A percentile compares a stretch with the other conserved stretches of the same genome.
Conservation (phyloP, 2,113 vertebrate species). For the Melozone crissalis region DNA sequence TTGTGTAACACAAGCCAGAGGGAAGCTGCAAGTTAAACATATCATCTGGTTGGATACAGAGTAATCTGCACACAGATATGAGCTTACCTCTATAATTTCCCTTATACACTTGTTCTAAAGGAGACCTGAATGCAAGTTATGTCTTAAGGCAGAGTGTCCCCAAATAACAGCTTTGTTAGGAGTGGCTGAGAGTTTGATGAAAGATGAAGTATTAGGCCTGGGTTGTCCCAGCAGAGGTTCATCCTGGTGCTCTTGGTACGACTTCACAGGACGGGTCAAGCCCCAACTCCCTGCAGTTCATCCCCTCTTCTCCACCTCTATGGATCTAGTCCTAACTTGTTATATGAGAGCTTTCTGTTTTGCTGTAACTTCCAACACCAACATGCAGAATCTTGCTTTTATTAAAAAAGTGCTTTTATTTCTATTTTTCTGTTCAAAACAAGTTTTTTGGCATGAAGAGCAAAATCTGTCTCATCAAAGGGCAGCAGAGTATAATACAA, state of each 20-base stretch:
- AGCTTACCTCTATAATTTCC: neutral
- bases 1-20: neutral
- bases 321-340: neutral
- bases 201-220: neutral
- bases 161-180: neutral
- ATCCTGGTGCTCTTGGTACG: rapidly evolving
- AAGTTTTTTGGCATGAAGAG: conserved; percentile 23
- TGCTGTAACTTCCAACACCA: neutral
- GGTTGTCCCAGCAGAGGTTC: neutral
- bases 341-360: neutral
- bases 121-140: neutral
- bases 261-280: neutral
- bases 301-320: neutral
- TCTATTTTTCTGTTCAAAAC: conserved; percentile 40
- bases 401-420: conserved; percentile 37
- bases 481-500: conserved; percentile 16
- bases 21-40: neutral
- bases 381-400: conserved; percentile 42
- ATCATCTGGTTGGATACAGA: neutral
- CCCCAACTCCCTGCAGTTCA: neutral
- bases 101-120: neutral
- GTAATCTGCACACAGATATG: neutral
- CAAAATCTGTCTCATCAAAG: conserved; percentile 37
- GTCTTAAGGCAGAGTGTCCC: neutral
- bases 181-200: neutral